A percentile compares a stretch with the other conserved stretches of the same genome.
phyloP scores from a whole-genome alignment of 1,140 invertebrate species.

The Zaprionus inermis region DNA sequence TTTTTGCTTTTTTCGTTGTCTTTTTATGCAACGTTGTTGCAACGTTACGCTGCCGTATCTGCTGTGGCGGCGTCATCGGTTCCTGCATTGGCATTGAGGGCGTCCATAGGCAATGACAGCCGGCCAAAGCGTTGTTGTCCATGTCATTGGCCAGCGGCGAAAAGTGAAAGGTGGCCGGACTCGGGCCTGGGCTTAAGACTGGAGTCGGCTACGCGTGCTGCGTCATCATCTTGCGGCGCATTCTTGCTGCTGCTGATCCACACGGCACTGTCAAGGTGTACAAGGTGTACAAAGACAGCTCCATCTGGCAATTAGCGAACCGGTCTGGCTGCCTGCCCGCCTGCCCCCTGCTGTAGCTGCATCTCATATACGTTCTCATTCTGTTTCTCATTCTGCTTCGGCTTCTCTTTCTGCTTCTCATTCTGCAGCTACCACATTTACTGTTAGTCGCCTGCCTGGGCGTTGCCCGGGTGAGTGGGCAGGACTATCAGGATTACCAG shows the following conservation, averaged over 20 bases:
- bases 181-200: not conserved
- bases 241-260: conserved; percentile 46
- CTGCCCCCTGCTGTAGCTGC: not conserved
- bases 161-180: conserved; percentile 74
- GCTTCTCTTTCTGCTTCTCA: conserved; percentile 2
- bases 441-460: conserved; percentile 62
- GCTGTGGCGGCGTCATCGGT: conserved; percentile 40
- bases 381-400: not conserved
- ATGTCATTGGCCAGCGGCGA: conserved; percentile 71
- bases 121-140: conserved; percentile 19
- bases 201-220: not conserved
- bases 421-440: conserved; percentile 60
- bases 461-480: conserved; percentile 83
- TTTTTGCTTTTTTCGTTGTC: not conserved
- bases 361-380: conserved; percentile 1
- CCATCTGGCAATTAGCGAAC: conserved; percentile 55
- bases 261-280: conserved; percentile 73
- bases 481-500: conserved; percentile 87
- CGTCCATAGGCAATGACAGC: conserved; percentile 29
- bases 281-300: not conserved
- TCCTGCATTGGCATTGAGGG: conserved; percentile 78
- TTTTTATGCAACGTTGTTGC: conserved; percentile 73
- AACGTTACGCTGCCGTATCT: conserved; percentile 41
- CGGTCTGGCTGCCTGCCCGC: conserved; percentile 27
- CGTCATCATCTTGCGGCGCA: conserved; percentile 42